Base-by-base conservation (phyloP, 2,888 invertebrate species). In the Perizoma affinitatum region DNA sequence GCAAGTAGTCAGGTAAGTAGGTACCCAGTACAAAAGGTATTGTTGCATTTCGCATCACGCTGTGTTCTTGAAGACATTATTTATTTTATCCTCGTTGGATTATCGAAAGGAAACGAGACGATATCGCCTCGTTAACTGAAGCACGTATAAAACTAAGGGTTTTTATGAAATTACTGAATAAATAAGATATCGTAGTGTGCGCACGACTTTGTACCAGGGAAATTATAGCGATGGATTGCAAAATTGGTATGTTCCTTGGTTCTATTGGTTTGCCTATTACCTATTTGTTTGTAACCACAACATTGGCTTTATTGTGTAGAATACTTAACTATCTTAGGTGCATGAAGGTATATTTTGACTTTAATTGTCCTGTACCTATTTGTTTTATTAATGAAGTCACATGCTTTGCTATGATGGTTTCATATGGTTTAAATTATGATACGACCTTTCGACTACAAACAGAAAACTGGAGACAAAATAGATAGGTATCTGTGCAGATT, bases 21-120 rank as follows among this genome's bases (percentile, higher is more conserved):
- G 42, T 46, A 61, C 35, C 6, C 22, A 44, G 22, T 22, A 62
- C 54, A 57, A 65, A 65, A 61, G 64, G 51, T 52, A 61, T 63
- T 66, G 66, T 65, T 56, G 44, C 43, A 50, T 58, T 63, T 58
- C 41, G 63, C 63, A 60, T 50, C 62, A 69, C 58, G 54, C 67
- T 66, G 68, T 65, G 64, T 64, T 55, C 35, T 22, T 48, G 33
- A 47, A 54, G 53, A 50, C 45, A 54, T 43, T 64, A 65, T 71
- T 75, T 7, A 42, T 72, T 78, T 80, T 78, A 74, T 76, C 77
- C 74, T 75, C 71, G 66, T 73, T 63, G 69, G 68, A 75, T 80
- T 78, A 84, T 79, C 78, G 66, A 75, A 76, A 81, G 83, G 83
- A 85, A 83, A 80, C 70, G 68, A 55, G 58, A 58, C 69, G 75